Evolutionary conservation across 2,888 invertebrate species (phyloP).

Genomic region (Chaetogeoica ovagalla): DNA sequence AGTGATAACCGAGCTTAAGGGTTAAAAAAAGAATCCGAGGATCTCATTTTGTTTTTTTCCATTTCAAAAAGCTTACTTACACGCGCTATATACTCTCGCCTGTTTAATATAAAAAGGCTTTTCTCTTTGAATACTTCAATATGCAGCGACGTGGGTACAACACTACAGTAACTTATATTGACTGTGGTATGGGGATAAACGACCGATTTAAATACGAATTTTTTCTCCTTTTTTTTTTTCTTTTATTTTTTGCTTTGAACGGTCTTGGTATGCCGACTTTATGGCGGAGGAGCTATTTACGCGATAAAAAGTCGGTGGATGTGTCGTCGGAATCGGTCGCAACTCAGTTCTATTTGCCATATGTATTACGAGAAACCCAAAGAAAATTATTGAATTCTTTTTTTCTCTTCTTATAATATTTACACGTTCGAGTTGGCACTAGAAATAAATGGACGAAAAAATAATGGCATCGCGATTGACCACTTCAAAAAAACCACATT

Average conservation of each 20-base stretch:
- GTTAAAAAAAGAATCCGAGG: background rate
- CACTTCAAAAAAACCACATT: no score
- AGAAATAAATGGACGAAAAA: no score
- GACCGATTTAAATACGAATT: constrained; percentile 49
- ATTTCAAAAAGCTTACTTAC: constrained; percentile 47
- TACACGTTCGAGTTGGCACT: no score
- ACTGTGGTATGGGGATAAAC: constrained; percentile 44
- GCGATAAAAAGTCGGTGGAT: background rate
- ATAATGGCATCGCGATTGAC: no score
- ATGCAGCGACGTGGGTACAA: constrained; percentile 6
- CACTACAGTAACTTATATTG: constrained; percentile 34
- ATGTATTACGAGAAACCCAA: no score
- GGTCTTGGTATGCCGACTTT: background rate
- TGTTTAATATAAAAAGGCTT: constrained; percentile 46
- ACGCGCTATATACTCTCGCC: background rate
- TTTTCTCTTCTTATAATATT: background rate
- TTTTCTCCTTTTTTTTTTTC: background rate
- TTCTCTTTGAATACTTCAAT: constrained; percentile 47
- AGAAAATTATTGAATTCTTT: background rate
- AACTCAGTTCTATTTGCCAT: background rate
- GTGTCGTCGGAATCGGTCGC: constrained; percentile 31
- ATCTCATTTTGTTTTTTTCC: constrained; percentile 27
- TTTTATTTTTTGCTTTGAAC: background rate
- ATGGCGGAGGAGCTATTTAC: background rate
- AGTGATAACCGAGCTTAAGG: constrained; percentile 26